phyloP scores from a whole-genome alignment of 2,113 vertebrate genomes.

The Cyprinodon brontotheroides region DNA sequence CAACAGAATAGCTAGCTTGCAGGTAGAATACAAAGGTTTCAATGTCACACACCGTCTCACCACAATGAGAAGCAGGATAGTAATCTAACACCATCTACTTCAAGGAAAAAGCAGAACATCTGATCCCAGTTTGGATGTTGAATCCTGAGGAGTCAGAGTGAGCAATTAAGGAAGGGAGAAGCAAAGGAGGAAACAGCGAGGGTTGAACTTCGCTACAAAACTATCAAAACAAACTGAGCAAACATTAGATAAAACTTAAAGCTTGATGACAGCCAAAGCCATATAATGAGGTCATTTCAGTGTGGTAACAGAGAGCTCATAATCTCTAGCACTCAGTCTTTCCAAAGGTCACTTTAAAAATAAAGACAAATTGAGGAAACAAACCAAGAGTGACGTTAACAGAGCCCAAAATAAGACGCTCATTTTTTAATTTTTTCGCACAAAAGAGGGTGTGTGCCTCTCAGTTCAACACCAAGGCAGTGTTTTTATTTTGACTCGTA shows the following conservation, averaged over 20 bases:
- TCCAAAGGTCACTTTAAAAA: slow-evolving; percentile 22
- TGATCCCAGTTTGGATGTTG: slow-evolving; percentile 31
- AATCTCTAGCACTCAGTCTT: background rate
- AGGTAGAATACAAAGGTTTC: slow-evolving; percentile 42
- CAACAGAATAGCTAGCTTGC: slow-evolving; percentile 18
- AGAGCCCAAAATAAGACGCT: background rate
- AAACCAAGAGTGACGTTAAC: background rate
- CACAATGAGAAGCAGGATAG: slow-evolving; percentile 48
- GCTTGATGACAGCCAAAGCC: slow-evolving; percentile 42
- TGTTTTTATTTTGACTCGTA: slow-evolving; percentile 43
- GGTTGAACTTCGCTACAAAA: slow-evolving; percentile 36
- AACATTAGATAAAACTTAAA: slow-evolving; percentile 61
- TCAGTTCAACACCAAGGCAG: background rate
- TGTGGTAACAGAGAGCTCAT: slow-evolving; percentile 11
- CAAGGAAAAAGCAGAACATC: slow-evolving; percentile 50
- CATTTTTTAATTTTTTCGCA: slow-evolving; percentile 18
- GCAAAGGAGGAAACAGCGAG: background rate
- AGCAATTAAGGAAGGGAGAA: background rate
- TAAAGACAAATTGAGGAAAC: background rate
- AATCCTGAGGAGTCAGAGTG: slow-evolving; percentile 9
- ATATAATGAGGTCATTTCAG: slow-evolving; percentile 31
- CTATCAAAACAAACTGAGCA: slow-evolving; percentile 33
- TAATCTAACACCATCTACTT: slow-evolving; percentile 64
- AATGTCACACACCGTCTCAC: slow-evolving; percentile 56
- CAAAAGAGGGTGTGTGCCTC: slow-evolving; percentile 27